These are phyloP conservation scores for Panagrolaimus sp. DNA, from an alignment of 1,140 invertebrate species.

Conservation along the genomic window DNA sequence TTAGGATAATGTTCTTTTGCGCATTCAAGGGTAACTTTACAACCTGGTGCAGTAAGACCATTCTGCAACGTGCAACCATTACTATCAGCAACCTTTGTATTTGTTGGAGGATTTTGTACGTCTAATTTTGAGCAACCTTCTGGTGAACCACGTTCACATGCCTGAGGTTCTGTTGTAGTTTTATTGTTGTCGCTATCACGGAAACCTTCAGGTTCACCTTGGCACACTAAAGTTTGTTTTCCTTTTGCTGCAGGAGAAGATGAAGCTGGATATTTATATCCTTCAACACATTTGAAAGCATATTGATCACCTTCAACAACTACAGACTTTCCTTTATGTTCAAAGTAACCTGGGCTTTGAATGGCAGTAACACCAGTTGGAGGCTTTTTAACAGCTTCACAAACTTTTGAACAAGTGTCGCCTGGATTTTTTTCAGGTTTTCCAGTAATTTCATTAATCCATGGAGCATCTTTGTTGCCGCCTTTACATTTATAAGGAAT, in stretches of 20 bases:
- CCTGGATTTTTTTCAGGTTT: not conserved
- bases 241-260: slow-evolving; percentile 8
- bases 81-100: not conserved
- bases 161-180: not conserved
- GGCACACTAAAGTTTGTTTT: slow-evolving; percentile 10
- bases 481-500: slow-evolving; percentile 7
- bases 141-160: slow-evolving; percentile 11
- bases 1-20: slow-evolving; percentile 1
- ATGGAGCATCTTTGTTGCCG: not conserved
- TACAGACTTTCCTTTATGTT: not conserved
- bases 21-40: slow-evolving; percentile 10
- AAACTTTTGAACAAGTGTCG: slow-evolving; percentile 1
- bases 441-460: not conserved
- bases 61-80: not conserved
- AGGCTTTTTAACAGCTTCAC: not conserved
- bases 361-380: not conserved
- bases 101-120: not conserved
- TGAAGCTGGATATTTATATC: slow-evolving; percentile 5
- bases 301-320: slow-evolving; percentile 4
- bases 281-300: not conserved
- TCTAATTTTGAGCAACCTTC: not conserved
- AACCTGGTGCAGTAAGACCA: not conserved
- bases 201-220: slow-evolving; percentile 1
- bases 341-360: slow-evolving; percentile 1
- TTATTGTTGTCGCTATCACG: slow-evolving; percentile 9